A percentile compares a stretch with the other conserved stretches of the same genome.
Conservation (phyloP, 2,113 vertebrate genomes). For the Psammodynastes pulverulentus region DNA sequence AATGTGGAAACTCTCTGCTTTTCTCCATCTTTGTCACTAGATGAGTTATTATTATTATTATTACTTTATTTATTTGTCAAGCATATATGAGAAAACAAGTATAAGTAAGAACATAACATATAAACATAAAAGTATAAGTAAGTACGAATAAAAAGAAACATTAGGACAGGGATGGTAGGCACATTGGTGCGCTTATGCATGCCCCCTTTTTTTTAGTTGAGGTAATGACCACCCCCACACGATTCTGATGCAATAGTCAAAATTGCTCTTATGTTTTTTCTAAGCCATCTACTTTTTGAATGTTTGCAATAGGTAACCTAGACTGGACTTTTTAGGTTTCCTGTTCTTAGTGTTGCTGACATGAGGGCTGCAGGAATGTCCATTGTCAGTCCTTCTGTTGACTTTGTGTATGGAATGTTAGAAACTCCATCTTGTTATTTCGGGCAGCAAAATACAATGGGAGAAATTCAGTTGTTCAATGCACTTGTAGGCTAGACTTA, state of each 20-base stretch:
- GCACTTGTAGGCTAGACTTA: background rate
- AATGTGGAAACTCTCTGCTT: background rate
- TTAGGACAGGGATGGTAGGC: too few species aligned
- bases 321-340: background rate
- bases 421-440: background rate
- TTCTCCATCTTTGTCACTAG: background rate
- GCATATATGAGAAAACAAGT: too few species aligned
- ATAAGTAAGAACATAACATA: too few species aligned
- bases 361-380: background rate
- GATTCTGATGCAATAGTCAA: background rate
- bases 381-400: background rate
- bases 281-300: background rate
- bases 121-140: too few species aligned
- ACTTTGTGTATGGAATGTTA: background rate
- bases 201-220: too few species aligned
- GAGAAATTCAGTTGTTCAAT: background rate
- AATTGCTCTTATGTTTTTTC: background rate
- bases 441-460: background rate
- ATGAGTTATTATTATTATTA: too few species aligned
- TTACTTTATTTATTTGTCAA: too few species aligned
- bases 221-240: background rate
- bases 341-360: background rate
- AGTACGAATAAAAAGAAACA: too few species aligned
- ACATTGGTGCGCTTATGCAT: too few species aligned
- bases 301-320: background rate